Conservation (phyloP, 1,140 invertebrate species). For the Drosophila lowei region DNA sequence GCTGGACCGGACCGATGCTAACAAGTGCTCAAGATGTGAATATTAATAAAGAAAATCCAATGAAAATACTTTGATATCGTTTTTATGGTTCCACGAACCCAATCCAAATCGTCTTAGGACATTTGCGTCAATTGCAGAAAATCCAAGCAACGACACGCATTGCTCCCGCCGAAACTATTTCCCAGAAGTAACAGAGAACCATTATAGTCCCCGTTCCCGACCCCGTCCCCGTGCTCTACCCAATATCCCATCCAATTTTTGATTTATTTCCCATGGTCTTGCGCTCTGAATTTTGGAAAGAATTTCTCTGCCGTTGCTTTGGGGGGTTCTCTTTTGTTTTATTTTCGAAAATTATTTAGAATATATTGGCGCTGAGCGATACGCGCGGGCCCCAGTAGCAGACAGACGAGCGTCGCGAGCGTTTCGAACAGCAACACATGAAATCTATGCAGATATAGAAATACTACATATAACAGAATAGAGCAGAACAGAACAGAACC, state of each 20-base stretch:
- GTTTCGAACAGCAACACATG: slow-evolving; percentile 44
- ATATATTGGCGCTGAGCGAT: slow-evolving; percentile 58
- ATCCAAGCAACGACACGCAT: slow-evolving; percentile 31
- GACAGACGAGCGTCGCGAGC: slow-evolving; percentile 67
- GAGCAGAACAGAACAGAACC: slow-evolving; percentile 34
- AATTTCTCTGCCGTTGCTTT: slow-evolving; percentile 19
- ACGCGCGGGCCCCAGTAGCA: slow-evolving; percentile 61
- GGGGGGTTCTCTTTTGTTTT: not conserved
- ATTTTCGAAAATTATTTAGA: slow-evolving; percentile 63
- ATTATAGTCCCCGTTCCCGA: no score
- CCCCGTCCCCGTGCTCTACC: not conserved
- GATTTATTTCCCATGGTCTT: slow-evolving; percentile 63
- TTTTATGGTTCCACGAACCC: slow-evolving; percentile 25
- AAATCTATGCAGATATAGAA: slow-evolving; percentile 18
- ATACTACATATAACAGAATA: slow-evolving; percentile 8
- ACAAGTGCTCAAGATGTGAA: slow-evolving; percentile 26
- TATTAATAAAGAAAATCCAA: slow-evolving; percentile 30
- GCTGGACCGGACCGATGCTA: not conserved
- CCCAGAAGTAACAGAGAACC: slow-evolving; percentile 23
- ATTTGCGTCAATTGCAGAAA: slow-evolving; percentile 47
- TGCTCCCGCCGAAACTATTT: slow-evolving; percentile 13
- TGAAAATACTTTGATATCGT: slow-evolving; percentile 41
- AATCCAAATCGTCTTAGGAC: slow-evolving; percentile 36
- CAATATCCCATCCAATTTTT: slow-evolving; percentile 34
- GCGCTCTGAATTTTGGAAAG: slow-evolving; percentile 42